A percentile compares a stretch with the other conserved stretches of the same genome.
phyloP scores from a whole-genome alignment of 2,888 invertebrate genomes.

The Celastrina argiolus region DNA sequence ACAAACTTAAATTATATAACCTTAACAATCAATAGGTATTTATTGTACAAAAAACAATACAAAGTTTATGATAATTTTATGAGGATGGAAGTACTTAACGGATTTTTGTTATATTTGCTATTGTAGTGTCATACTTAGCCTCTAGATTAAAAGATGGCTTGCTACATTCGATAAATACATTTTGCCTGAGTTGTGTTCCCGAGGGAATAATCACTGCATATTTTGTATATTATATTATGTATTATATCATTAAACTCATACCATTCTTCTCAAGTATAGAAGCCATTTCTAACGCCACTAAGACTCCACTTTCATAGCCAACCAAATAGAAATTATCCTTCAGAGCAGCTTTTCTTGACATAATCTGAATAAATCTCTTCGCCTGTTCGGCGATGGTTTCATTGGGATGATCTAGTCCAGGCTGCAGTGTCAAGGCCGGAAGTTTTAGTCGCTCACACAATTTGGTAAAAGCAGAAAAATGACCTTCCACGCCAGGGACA shows the following conservation, averaged over 20 bases:
- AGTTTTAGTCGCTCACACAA: constrained; percentile 49
- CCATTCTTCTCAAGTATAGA: constrained; percentile 49
- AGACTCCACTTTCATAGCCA: constrained; percentile 51
- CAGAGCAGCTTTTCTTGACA: constrained; percentile 33
- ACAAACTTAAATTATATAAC: no score
- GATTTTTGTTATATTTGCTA: no score
- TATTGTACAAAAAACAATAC: no score
- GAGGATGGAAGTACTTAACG: no score
- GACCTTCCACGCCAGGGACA: constrained; percentile 51
- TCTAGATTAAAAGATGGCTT: no score
- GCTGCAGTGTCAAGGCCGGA: constrained; percentile 47
- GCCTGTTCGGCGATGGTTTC: constrained; percentile 47
- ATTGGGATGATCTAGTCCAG: constrained; percentile 40
- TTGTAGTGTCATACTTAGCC: no score
- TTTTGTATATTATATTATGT: not conserved
- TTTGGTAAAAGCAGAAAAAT: constrained; percentile 40
- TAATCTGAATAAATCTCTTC: constrained; percentile 40
- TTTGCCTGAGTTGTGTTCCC: not conserved
- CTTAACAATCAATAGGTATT: no score
- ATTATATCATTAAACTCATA: constrained; percentile 29
- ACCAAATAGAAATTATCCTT: constrained; percentile 44
- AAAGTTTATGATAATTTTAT: no score
- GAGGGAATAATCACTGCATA: no score
- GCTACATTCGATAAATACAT: no score
- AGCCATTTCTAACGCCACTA: constrained; percentile 50